A percentile compares a stretch with the other conserved stretches of the same genome.
These are phyloP conservation scores for Larimichthys polyactis DNA, from an alignment of 2,113 vertebrate genomes.

Conservation along the genomic window DNA sequence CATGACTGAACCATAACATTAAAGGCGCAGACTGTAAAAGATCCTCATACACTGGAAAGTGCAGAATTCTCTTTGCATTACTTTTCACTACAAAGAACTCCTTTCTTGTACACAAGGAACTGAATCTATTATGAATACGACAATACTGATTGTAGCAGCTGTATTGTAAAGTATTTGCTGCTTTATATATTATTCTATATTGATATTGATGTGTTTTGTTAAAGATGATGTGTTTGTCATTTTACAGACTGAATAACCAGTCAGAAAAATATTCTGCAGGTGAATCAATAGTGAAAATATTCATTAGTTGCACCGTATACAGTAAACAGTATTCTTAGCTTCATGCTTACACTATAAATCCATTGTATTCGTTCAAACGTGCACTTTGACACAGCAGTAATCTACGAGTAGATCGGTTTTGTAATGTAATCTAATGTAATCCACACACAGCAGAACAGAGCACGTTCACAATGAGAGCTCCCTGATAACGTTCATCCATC, in stretches of 20 bases:
- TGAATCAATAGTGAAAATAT: not conserved
- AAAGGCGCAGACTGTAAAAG: no score
- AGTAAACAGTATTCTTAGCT: not conserved
- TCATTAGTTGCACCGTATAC: not conserved
- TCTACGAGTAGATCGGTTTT: not conserved
- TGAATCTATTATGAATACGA: not conserved
- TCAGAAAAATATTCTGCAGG: not conserved
- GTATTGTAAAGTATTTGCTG: not conserved
- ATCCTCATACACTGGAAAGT: no score
- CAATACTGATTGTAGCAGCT: not conserved
- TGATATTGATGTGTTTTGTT: no score
- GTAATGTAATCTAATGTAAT: constrained; percentile 32
- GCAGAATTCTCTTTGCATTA: no score
- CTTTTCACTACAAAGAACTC: not conserved
- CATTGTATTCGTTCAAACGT: not conserved
- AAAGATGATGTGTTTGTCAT: no score
- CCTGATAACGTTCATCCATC: constrained; percentile 5
- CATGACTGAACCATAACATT: no score
- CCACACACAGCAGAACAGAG: constrained; percentile 9
- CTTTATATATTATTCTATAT: no score
- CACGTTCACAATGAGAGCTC: not conserved
- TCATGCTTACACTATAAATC: not conserved
- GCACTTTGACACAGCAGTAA: not conserved
- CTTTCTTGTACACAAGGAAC: not conserved
- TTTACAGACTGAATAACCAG: not conserved